phyloP scores from a whole-genome alignment of 2,797 vertebrate genomes.

The Leptodactylus fallax region DNA sequence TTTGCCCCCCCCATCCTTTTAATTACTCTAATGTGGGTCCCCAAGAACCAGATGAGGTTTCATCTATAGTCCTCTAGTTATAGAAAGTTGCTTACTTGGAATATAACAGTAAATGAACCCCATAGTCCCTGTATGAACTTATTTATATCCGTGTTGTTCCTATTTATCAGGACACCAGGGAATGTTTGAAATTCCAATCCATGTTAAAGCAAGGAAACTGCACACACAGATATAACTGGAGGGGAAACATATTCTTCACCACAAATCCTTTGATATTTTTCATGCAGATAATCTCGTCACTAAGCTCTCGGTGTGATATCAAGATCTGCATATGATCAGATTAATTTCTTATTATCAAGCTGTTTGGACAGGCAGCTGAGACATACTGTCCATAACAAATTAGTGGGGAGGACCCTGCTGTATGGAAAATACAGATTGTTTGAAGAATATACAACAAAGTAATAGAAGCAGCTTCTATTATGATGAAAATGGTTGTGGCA shows the following conservation, averaged over 20 bases:
- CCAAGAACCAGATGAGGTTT: neutral
- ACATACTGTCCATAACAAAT: conserved; percentile 26
- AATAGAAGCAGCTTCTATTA: neutral
- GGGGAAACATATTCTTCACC: conserved; percentile 39
- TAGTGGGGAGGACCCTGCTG: neutral
- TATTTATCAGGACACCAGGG: neutral
- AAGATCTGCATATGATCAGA: conserved; percentile 50
- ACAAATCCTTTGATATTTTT: conserved; percentile 54
- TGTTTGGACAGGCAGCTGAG: conserved; percentile 24
- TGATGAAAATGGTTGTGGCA: neutral
- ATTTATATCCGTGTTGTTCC: neutral
- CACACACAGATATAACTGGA: conserved; percentile 36
- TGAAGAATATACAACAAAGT: neutral
- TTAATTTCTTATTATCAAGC: conserved; percentile 49
- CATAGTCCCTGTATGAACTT: neutral
- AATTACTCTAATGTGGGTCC: neutral
- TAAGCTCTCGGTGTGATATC: conserved; percentile 43
- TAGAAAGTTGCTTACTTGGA: neutral
- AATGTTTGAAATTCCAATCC: neutral
- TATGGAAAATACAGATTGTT: neutral
- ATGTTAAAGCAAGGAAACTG: conserved; percentile 2
- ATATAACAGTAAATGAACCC: neutral
- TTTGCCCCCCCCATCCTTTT: too few species aligned
- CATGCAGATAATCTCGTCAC: conserved; percentile 28
- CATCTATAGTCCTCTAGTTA: neutral